Conservation (phyloP, 2,888 invertebrate species). For the Rhagophthalmus giganteus region DNA sequence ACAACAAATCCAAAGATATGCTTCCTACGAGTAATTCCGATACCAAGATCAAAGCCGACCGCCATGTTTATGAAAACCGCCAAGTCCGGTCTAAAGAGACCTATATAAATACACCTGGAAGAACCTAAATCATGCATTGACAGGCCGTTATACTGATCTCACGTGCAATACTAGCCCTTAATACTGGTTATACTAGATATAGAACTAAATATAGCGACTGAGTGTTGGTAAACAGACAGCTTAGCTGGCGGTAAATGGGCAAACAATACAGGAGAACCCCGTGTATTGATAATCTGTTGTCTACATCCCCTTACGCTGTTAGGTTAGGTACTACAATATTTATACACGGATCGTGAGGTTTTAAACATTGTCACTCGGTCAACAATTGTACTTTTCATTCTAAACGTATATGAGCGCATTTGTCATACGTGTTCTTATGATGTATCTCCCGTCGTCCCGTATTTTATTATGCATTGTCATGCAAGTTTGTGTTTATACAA, state of each 20-base stretch:
- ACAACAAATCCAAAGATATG: constrained; percentile 33
- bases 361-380: constrained; percentile 42
- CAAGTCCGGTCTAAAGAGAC: constrained; percentile 40
- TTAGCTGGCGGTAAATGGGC: constrained; percentile 56
- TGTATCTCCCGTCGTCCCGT: constrained; percentile 22
- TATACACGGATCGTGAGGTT: constrained; percentile 49
- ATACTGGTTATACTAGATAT: constrained; percentile 19
- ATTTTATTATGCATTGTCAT: constrained; percentile 38
- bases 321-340: constrained; percentile 52
- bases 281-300: constrained; percentile 53
- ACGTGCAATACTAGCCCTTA: constrained; percentile 36
- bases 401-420: constrained; percentile 34
- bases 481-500: constrained; percentile 33
- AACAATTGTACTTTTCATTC: constrained; percentile 34
- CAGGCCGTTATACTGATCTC: constrained; percentile 42
- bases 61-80: constrained; percentile 48
- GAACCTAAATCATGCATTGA: constrained; percentile 52
- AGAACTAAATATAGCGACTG: constrained; percentile 42
- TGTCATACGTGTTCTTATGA: constrained; percentile 38
- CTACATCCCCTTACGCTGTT: constrained; percentile 51
- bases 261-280: constrained; percentile 51
- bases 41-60: constrained; percentile 47
- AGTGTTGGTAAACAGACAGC: constrained; percentile 53
- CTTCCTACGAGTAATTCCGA: constrained; percentile 37
- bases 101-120: constrained; percentile 55